Percentiles rank a stretch among this genome's conserved stretches.
phyloP scores from a whole-genome alignment of 2,888 invertebrate genomes.

The Rhingia rostrata region DNA sequence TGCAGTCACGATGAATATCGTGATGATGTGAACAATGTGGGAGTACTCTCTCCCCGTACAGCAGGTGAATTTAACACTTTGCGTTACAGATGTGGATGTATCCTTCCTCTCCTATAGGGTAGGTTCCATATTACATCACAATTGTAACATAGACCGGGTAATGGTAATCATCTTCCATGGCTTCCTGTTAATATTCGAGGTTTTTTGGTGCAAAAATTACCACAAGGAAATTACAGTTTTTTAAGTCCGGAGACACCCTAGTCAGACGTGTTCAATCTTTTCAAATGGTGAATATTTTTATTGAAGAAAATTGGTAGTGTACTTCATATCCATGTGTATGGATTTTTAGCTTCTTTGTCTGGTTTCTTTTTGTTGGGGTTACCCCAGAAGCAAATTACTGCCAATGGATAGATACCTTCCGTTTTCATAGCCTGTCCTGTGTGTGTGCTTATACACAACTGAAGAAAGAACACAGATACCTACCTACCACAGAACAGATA shows the following conservation, averaged over 20 bases:
- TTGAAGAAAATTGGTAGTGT: too few relatives aligned
- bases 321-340: too few relatives aligned
- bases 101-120: neutral
- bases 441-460: neutral
- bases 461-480: neutral
- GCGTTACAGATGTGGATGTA: too few relatives aligned
- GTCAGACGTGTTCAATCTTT: too few relatives aligned
- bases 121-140: neutral
- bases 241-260: neutral
- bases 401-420: neutral
- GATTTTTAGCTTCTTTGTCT: too few relatives aligned
- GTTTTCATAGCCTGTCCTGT: neutral
- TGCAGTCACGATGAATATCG: constrained; percentile 43
- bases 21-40: constrained; percentile 39
- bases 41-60: neutral
- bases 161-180: too few relatives aligned
- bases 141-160: neutral
- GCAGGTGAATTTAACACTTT: neutral
- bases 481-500: neutral
- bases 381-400: neutral
- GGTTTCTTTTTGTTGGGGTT: too few relatives aligned
- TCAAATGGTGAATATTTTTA: too few relatives aligned
- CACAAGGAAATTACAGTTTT: neutral
- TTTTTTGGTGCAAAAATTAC: neutral
- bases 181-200: too few relatives aligned